A percentile compares a stretch with the other conserved stretches of the same genome.
phyloP scores from a whole-genome alignment of 2,113 vertebrate species.

The Planiliza haematocheilus region DNA sequence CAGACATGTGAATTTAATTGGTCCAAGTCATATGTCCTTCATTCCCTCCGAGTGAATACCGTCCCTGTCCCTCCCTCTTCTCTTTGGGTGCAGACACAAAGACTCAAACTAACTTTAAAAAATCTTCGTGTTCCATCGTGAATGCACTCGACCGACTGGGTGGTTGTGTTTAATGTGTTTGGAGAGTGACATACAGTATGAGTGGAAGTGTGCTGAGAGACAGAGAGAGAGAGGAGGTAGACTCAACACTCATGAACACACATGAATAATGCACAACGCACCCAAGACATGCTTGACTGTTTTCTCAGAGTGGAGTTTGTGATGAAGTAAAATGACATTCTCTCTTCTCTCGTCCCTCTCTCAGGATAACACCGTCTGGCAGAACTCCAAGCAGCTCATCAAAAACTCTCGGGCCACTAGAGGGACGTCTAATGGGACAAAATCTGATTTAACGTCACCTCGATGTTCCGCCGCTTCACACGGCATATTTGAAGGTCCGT shows the following conservation, averaged over 20 bases:
- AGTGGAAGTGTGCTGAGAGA: constrained; percentile 23
- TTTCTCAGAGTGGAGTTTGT: constrained; percentile 52
- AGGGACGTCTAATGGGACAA: constrained; percentile 49
- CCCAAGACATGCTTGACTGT: constrained; percentile 51
- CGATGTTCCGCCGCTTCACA: constrained; percentile 39
- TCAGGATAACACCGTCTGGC: constrained; percentile 51
- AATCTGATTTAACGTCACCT: constrained; percentile 68
- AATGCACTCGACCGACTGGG: background rate
- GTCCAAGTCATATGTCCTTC: constrained; percentile 56
- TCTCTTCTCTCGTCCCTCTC: constrained; percentile 48
- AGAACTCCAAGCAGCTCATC: constrained; percentile 62
- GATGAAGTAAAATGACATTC: constrained; percentile 63
- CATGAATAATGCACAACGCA: constrained; percentile 68
- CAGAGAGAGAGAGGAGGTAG: constrained; percentile 1
- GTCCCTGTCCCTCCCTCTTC: constrained; percentile 33
- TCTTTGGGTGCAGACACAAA: constrained; percentile 1
- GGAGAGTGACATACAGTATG: constrained; percentile 13
- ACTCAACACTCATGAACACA: constrained; percentile 6
- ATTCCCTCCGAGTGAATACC: constrained; percentile 49
- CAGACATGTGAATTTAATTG: constrained; percentile 58
- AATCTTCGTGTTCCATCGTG: background rate
- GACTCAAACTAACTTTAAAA: background rate
- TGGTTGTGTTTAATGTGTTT: constrained; percentile 30
- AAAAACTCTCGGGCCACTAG: constrained; percentile 40
- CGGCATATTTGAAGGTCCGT: constrained; percentile 24